Conservation (phyloP, 2,888 invertebrate species). For the Thereva unica region DNA sequence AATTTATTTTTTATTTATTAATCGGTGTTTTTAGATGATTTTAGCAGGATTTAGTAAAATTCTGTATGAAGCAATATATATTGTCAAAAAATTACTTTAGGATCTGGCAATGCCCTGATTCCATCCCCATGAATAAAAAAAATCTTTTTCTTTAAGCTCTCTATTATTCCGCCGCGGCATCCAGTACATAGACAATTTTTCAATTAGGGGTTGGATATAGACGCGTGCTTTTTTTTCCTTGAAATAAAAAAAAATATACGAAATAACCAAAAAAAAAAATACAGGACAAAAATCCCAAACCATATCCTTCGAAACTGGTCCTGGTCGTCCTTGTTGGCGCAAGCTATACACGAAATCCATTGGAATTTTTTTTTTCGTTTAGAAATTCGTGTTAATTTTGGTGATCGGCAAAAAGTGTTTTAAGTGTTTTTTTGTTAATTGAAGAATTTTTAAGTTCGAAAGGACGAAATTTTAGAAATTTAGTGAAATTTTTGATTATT, state of each 20-base stretch:
- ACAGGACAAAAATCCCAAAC: slow-evolving; percentile 29
- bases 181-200: slow-evolving; percentile 30
- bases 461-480: too few species aligned
- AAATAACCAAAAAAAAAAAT: slow-evolving; percentile 27
- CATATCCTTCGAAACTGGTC: slow-evolving; percentile 12
- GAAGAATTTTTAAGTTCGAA: too few species aligned
- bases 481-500: not conserved
- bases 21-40: too few species aligned
- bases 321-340: slow-evolving; percentile 30
- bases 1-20: too few species aligned
- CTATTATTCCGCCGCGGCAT: slow-evolving; percentile 20
- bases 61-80: too few species aligned
- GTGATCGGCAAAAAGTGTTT: too few species aligned
- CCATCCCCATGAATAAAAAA: not conserved
- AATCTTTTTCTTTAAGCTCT: slow-evolving; percentile 4
- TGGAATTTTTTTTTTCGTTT: slow-evolving; percentile 21
- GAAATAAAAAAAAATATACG: not conserved
- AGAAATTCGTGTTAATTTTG: too few species aligned
- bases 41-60: too few species aligned
- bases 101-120: slow-evolving; percentile 3
- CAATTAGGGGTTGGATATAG: slow-evolving; percentile 38
- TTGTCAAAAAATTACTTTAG: not conserved
- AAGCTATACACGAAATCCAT: slow-evolving; percentile 9
- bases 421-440: too few species aligned
- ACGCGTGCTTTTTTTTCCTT: slow-evolving; percentile 37